Evolutionary conservation across 2,113 vertebrate species (phyloP).

Genomic region (Saguinus midas): DNA sequence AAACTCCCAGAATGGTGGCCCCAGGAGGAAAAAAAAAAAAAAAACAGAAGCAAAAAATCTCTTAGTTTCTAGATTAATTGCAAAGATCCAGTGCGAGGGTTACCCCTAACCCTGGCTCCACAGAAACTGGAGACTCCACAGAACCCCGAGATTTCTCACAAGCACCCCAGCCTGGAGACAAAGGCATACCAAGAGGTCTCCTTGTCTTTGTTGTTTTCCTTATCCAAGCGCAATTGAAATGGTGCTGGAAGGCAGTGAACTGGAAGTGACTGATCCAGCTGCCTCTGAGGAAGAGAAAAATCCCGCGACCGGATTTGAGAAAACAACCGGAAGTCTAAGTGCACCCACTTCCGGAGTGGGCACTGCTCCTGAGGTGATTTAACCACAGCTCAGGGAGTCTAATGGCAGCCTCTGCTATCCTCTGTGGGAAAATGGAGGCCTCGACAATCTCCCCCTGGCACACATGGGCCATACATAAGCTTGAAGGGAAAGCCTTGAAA

Average conservation of each 20-base stretch:
- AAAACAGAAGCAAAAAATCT: neutral
- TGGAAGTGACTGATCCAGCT: accelerated
- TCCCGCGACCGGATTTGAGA: neutral
- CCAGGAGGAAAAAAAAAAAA: neutral
- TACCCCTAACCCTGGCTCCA: neutral
- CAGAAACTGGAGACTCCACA: neutral
- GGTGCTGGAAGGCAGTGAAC: accelerated
- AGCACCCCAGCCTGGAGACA: neutral
- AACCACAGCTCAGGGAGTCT: neutral
- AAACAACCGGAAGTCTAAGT: neutral
- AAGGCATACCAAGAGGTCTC: accelerated
- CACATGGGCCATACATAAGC: no score
- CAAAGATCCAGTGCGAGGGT: neutral
- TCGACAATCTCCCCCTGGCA: neutral
- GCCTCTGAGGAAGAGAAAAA: neutral
- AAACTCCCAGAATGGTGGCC: neutral
- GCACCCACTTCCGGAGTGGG: accelerated
- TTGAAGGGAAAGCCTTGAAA: neutral
- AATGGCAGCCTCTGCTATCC: accelerated
- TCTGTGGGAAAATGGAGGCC: neutral
- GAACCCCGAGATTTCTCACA: neutral
- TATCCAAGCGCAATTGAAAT: neutral
- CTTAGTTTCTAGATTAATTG: neutral
- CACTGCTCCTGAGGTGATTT: accelerated
- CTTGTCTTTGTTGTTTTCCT: neutral